Conservation (phyloP, 1,140 invertebrate species). For the Eriocheir sinensis region DNA sequence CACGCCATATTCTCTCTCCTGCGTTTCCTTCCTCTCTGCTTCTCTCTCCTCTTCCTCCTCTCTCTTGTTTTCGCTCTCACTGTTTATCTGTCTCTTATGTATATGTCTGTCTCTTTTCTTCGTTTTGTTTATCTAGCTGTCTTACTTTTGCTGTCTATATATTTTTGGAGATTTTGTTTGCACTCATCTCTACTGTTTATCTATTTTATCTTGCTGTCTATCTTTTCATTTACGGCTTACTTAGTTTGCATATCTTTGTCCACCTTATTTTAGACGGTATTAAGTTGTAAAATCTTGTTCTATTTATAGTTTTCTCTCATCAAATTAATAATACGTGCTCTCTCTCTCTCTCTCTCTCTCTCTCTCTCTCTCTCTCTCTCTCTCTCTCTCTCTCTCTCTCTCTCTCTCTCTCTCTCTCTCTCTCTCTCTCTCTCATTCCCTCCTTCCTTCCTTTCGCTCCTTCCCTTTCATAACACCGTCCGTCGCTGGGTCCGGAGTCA, state of each 20-base stretch:
- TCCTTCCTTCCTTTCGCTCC: not conserved
- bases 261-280: not conserved
- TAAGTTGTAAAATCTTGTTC: not conserved
- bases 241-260: not conserved
- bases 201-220: too few relatives aligned
- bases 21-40: not conserved
- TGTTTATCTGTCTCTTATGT: too few relatives aligned
- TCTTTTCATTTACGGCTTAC: not conserved
- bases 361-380: too few relatives aligned
- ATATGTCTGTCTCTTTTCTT: too few relatives aligned
- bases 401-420: conserved; percentile 31
- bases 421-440: conserved; percentile 33
- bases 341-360: too few relatives aligned
- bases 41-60: not conserved
- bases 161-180: too few relatives aligned
- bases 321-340: too few relatives aligned
- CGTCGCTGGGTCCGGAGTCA: not conserved
- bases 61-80: too few relatives aligned
- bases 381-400: not conserved
- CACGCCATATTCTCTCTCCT: conserved; percentile 54
- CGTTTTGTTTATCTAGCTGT: too few relatives aligned
- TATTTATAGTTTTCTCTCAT: too few relatives aligned
- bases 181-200: too few relatives aligned
- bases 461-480: conserved; percentile 19
- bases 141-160: not conserved